Base-by-base conservation (phyloP, 2,888 invertebrate species). In the Philonicus albiceps region DNA sequence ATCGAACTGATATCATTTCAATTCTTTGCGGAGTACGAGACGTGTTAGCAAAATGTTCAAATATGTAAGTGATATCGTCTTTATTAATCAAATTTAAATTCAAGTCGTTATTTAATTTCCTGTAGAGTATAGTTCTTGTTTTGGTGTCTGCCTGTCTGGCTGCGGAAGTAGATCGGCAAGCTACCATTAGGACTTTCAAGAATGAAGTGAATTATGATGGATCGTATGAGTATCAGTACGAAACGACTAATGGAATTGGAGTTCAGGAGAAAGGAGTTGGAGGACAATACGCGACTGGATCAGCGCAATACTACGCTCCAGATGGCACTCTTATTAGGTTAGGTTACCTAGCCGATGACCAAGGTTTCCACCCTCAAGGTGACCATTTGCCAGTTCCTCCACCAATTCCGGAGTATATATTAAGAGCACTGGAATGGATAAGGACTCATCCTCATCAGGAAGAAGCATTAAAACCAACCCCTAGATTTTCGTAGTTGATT, bases 231-330 rank as follows among this genome's bases (percentile, higher is more conserved):
- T 94, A 91, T 90, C 86, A 87, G 7, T 95, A 90, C 89, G 92
- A 94, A 89, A 95, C 95, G 88, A 92, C 93, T 31, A 95, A 95
- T 90, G 95, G 95, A 27, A 95, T 95, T 90, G 87, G 90, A 0
- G 94, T 91, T 5, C 93, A 94, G 89, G 95, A 94, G 89, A 88
- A 89, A 30, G 95, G 95, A 87, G 91, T 89, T 27, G 91, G 95
- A 88, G 93, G 93, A 90, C 93, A 93, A 89, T 90, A 90, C 74
- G 94, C 93, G 22, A 92, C 93, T 86, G 95, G 95, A 34, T 91
- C 92, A 4, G 93, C 92, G 90, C 89, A 92, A 30, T 72, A 89
- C 64, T 89, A 89, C 88, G 89, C 91, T 1, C 92, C 92, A 2
- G 91, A 92, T 43, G 91, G 92, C n/a, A 19, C 89, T 83, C 80